Base-by-base conservation (phyloP, 2,113 vertebrate species). In the Mesoclemmys tuberculata region DNA sequence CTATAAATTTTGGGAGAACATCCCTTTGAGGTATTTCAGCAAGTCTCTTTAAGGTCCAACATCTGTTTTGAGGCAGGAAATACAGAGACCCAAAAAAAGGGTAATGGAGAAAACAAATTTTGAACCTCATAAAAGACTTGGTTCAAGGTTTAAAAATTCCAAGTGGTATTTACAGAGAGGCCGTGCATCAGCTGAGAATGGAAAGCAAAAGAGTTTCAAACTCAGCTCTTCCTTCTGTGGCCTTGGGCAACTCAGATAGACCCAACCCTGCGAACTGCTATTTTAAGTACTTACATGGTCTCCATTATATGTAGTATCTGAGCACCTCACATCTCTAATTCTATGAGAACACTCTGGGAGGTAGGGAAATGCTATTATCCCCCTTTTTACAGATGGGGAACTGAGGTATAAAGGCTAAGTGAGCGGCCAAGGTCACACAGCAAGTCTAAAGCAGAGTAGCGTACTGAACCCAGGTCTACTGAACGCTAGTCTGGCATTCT, bases 1-100 rank as follows among this genome's bases (percentile, higher is more conserved):
- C 84, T 83, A 95, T 58, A 61, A 83, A 84, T 75, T 82, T n/a
- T 51, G n/a, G 38, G 68, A 55, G 58, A 92, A 82, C 86, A 95
- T 35, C 77, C 54, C 92, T 64, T 79, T 92, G 35, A 84, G 84
- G 41, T 80, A 89, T 88, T 85, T 82, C 89, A 85, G 26, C 68
- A 79, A 84, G 81, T 44, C 92, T 79, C 58, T 64, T 81, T 92
- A 77, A 31, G 92, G 85, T 92, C 68, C 49, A 79, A 24, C 46
- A 21, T 35, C 85, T 80, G 74, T 54, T 64, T 90, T 77, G 38
- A n/a, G 85, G 89, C 46, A 48, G 3, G 64, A 90, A 89, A 83
- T 51, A 38, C 38, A 55, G 80, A 77, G 51, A 56, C 31, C 48
- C 21, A 52, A 64, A 41, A 68, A 94, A 92, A 87, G 92, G 87